These are phyloP conservation scores for Onychorhynchus coronatus DNA, from an alignment of 2,113 vertebrate species.

Conservation along the genomic window DNA sequence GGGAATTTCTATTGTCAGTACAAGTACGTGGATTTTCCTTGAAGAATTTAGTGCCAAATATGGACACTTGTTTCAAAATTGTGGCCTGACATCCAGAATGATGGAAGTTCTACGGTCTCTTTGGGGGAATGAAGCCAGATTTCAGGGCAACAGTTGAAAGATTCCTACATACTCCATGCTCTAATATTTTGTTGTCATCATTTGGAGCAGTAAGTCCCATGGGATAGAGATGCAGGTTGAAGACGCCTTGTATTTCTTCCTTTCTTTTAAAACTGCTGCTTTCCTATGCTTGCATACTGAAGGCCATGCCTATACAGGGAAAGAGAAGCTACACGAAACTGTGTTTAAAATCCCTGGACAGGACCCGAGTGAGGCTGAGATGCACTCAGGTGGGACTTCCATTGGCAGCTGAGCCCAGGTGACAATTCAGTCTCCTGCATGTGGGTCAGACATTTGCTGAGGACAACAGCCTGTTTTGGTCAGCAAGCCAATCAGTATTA, in stretches of 20 bases:
- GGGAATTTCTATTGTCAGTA: not conserved
- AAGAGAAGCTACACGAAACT: not conserved
- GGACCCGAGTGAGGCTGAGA: not conserved
- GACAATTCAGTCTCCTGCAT: fast-evolving
- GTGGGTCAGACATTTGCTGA: not conserved
- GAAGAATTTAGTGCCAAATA: not conserved
- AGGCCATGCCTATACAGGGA: not conserved
- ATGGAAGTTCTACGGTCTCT: not conserved
- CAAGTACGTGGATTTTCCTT: not conserved
- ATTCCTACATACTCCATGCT: not conserved
- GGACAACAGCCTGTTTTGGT: not conserved
- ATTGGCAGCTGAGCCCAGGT: fast-evolving
- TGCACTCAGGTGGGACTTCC: fast-evolving
- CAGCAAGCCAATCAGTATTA: not conserved
- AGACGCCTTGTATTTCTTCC: not conserved
- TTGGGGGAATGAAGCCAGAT: not conserved
- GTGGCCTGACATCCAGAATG: not conserved
- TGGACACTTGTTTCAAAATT: not conserved
- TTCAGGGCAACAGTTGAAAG: not conserved
- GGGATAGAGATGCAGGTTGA: not conserved
- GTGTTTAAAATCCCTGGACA: not conserved
- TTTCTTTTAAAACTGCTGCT: not conserved
- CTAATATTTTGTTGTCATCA: not conserved
- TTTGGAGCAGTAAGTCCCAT: not conserved
- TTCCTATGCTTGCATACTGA: not conserved